Evolutionary conservation across 2,797 vertebrate genomes (phyloP), one percentile per base, ranked within the genome.

Genomic region (Acridotheres tristis): DNA sequence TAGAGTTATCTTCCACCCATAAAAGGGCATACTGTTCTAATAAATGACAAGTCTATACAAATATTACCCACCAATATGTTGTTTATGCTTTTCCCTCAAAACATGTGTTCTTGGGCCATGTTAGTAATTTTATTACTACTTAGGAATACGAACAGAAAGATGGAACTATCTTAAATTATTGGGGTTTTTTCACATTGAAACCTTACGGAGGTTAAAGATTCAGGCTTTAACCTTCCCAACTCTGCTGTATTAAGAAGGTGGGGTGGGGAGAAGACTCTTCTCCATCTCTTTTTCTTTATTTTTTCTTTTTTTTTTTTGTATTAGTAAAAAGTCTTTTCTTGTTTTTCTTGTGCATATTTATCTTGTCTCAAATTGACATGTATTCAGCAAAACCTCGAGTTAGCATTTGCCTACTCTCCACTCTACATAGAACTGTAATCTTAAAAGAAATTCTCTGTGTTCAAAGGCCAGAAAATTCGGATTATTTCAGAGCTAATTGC

Each of bases 261-360:
- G 3, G 12, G 3, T 36, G 16, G 3, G 11, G 12, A 42, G 69
- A 80, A 74, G 9, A 32, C 3, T 75, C 10, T 57, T 83, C 18
- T 47, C 10, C 7, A 9, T 26, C 6, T 51, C 23, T 43, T 77
- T 29, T 26, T 61, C 36, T 3, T 9, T 16, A 25, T 34, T 29
- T 76, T 42, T 25, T 1, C 1, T 22, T 13, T 40, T 40, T 3
- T 13, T 3, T 29, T 76, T 42, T 25, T 1, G 1, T 22, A 42
- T 3, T 54, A 58, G 48, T 36, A 74, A 86, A 68, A 85, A 67
- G 18, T 20, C 9, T 9, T 72, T 67, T 80, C 45, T 85, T 65
- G 23, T 34, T 73, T 10, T 29, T 85, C 43, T 55, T 59, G 38
- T 40, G 11, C 34, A 55, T 66, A 30, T 82, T 54, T 73, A 55